Percentiles rank a stretch among this genome's conserved stretches.
These are phyloP conservation scores for Solea solea DNA, from an alignment of 2,113 vertebrate genomes.

Conservation along the genomic window DNA sequence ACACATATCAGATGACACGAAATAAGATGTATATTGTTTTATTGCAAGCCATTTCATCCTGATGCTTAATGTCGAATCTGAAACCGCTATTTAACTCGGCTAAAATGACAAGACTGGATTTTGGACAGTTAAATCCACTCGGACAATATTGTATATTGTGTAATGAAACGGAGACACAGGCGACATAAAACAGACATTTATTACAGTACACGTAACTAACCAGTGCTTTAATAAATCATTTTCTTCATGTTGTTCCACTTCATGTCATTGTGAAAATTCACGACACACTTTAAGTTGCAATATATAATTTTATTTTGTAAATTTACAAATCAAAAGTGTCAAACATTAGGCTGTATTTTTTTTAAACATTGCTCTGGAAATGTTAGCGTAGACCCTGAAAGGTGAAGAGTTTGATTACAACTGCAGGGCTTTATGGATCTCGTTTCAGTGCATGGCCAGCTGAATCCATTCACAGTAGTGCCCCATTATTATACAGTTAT, in stretches of 20 bases:
- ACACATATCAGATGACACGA: no score
- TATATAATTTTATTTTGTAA: constrained; percentile 52
- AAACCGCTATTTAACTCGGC: no score
- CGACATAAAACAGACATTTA: neutral
- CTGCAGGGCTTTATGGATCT: constrained; percentile 6
- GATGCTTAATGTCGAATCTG: no score
- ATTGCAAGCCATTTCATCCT: no score
- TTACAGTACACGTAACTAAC: neutral
- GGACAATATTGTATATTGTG: no score
- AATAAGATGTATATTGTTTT: no score
- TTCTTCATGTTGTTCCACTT: neutral
- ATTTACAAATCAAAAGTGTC: constrained; percentile 58
- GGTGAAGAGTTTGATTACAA: constrained; percentile 30
- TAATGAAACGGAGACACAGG: no score
- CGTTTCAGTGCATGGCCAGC: constrained; percentile 47
- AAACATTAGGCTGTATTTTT: constrained; percentile 28
- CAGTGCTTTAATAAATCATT: no score
- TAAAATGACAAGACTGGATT: no score
- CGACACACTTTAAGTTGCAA: neutral
- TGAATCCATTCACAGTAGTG: constrained; percentile 55
- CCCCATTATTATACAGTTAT: constrained; percentile 40
- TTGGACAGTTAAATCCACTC: no score
- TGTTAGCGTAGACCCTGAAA: constrained; percentile 41
- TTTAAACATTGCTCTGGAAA: constrained; percentile 3
- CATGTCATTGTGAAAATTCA: constrained; percentile 8